Percentiles rank a stretch among this genome's conserved stretches.
These are phyloP conservation scores for Pachypanchax playfairii DNA, from an alignment of 2,113 vertebrate genomes.

Conservation along the genomic window DNA sequence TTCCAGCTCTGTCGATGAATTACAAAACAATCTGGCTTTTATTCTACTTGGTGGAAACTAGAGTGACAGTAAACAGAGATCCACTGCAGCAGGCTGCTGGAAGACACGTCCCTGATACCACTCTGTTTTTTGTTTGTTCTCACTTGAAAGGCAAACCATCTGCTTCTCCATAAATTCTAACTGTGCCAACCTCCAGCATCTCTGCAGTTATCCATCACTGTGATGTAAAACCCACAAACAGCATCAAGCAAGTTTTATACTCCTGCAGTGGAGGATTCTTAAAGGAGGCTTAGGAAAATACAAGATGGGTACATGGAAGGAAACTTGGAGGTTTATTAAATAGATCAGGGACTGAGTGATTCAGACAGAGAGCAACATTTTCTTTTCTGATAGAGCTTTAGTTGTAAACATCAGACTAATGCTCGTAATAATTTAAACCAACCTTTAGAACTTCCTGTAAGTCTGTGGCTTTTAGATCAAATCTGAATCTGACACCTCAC, in stretches of 20 bases:
- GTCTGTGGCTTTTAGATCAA: background rate
- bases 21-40: constrained; percentile 15
- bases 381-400: background rate
- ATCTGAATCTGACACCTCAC: background rate
- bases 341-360: too few relatives aligned
- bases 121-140: constrained; percentile 31
- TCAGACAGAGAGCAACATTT: background rate
- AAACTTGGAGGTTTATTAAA: too few relatives aligned
- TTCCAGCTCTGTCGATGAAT: constrained; percentile 1
- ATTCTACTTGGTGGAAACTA: constrained; percentile 15
- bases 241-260: constrained; percentile 25
- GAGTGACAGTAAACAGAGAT: constrained; percentile 13
- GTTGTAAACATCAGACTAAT: constrained; percentile 2
- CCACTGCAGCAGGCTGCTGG: constrained; percentile 44
- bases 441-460: background rate
- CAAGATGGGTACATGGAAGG: too few relatives aligned
- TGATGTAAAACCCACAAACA: constrained; percentile 39
- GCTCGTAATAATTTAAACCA: too few relatives aligned
- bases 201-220: constrained; percentile 39
- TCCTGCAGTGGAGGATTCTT: constrained; percentile 35
- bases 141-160: constrained; percentile 22
- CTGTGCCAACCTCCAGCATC: constrained; percentile 15
- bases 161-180: constrained; percentile 32
- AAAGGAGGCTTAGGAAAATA: constrained; percentile 37
- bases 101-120: constrained; percentile 11